Conservation (phyloP, 2,888 invertebrate genomes). For the Orthosia gothica region DNA sequence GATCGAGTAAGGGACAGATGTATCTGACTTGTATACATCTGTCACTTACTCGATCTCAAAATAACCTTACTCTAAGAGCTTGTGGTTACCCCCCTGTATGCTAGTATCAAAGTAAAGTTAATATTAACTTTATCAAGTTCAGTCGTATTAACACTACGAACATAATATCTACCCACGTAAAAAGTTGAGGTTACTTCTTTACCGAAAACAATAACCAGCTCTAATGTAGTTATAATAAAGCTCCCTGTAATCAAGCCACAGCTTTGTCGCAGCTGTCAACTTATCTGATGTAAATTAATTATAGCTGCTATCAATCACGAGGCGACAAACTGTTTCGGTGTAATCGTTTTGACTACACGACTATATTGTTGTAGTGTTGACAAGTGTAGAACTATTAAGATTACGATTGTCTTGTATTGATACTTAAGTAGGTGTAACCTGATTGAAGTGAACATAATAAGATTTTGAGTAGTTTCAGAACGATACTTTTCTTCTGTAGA, state of each 20-base stretch:
- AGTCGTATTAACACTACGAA: too few relatives aligned
- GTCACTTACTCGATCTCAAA: too few relatives aligned
- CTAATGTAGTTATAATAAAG: slow-evolving; percentile 70
- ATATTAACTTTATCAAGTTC: too few relatives aligned
- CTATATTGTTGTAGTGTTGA: slow-evolving; percentile 53
- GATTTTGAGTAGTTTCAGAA: not conserved
- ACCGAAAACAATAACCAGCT: slow-evolving; percentile 31
- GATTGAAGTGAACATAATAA: not conserved
- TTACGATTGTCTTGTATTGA: slow-evolving; percentile 35
- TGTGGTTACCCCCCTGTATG: too few relatives aligned
- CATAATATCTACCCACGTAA: not conserved
- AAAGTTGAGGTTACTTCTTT: not conserved
- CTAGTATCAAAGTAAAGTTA: too few relatives aligned
- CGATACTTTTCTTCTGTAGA: not conserved
- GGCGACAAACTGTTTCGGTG: slow-evolving; percentile 64
- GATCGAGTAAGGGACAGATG: too few relatives aligned
- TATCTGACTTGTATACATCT: too few relatives aligned
- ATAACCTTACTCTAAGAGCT: too few relatives aligned
- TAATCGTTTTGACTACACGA: slow-evolving; percentile 56
- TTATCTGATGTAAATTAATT: slow-evolving; percentile 85
- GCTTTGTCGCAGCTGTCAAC: slow-evolving; percentile 80
- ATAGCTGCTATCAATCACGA: slow-evolving; percentile 82
- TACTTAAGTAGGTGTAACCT: slow-evolving; percentile 9
- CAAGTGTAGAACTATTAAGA: slow-evolving; percentile 54
- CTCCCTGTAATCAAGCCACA: slow-evolving; percentile 74